Conservation (phyloP, 2,797 vertebrate genomes). For the Neosilurus hyrtlii region DNA sequence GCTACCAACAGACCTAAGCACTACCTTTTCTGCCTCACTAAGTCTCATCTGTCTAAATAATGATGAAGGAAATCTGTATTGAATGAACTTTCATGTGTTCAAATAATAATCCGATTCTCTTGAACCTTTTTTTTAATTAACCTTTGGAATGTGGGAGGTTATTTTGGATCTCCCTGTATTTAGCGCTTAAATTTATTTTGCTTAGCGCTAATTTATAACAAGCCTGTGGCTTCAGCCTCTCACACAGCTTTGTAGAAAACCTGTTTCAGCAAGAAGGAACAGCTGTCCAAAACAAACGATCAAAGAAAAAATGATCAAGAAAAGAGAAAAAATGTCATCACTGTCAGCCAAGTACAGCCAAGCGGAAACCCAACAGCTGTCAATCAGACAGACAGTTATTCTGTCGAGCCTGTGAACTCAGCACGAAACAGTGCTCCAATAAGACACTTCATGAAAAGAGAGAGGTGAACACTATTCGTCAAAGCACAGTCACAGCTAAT, state of each 20-base stretch:
- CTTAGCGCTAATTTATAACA: not conserved
- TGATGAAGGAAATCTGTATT: too few species aligned
- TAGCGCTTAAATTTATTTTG: not conserved
- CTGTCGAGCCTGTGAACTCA: not conserved
- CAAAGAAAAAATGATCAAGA: conserved; percentile 13
- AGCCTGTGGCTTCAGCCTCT: not conserved
- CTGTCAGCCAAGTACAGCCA: not conserved
- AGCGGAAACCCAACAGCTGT: not conserved
- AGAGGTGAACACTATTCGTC: not conserved
- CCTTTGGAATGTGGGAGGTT: too few species aligned
- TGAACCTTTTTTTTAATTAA: too few species aligned
- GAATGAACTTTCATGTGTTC: too few species aligned
- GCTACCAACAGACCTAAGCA: too few species aligned
- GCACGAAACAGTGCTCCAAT: too few species aligned
- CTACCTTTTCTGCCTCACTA: too few species aligned
- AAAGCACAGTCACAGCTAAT: not conserved
- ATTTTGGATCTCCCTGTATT: too few species aligned
- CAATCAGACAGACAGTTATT: not conserved
- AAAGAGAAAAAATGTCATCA: not conserved
- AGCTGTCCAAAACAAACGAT: not conserved
- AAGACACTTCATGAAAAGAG: not conserved
- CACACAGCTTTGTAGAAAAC: not conserved
- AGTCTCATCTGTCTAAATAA: too few species aligned
- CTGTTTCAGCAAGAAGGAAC: not conserved
- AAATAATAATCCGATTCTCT: too few species aligned